A percentile compares a stretch with the other conserved stretches of the same genome.
phyloP scores from a whole-genome alignment of 2,797 vertebrate species.

The Apogon talboti region DNA sequence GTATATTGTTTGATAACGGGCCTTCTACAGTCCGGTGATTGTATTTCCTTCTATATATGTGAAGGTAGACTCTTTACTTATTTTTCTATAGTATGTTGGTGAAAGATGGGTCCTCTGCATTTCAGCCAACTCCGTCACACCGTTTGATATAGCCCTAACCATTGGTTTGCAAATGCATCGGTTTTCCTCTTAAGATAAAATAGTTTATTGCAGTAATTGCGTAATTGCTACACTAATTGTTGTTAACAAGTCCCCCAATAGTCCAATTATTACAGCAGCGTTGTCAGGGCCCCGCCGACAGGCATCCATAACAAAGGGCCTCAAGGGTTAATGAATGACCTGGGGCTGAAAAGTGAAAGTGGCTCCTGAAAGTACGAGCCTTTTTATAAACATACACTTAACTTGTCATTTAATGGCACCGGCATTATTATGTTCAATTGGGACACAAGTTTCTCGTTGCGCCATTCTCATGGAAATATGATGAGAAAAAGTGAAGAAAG shows the following conservation, averaged over 20 bases:
- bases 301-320: constrained; percentile 78
- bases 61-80: no score
- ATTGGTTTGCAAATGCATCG: constrained; percentile 85
- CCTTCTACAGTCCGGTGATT: no score
- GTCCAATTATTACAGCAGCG: constrained; percentile 80
- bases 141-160: constrained; percentile 36
- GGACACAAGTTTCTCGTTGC: constrained; percentile 72
- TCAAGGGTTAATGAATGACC: constrained; percentile 84
- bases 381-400: constrained; percentile 81
- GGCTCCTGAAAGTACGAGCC: constrained; percentile 31
- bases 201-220: constrained; percentile 88
- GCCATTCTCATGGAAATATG: constrained; percentile 72
- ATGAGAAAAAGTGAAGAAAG: constrained; percentile 29
- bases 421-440: constrained; percentile 69
- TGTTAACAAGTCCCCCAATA: constrained; percentile 86
- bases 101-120: constrained; percentile 6
- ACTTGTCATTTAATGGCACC: constrained; percentile 77
- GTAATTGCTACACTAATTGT: constrained; percentile 89
- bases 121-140: constrained; percentile 8
- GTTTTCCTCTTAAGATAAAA: constrained; percentile 50
- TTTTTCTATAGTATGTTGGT: background rate
- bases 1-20: no score
- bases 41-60: no score
- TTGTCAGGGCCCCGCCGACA: constrained; percentile 65
- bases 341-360: constrained; percentile 75